Evolutionary conservation across 2,888 invertebrate species (phyloP).

Genomic region (Eutolmus rufibarbis): DNA sequence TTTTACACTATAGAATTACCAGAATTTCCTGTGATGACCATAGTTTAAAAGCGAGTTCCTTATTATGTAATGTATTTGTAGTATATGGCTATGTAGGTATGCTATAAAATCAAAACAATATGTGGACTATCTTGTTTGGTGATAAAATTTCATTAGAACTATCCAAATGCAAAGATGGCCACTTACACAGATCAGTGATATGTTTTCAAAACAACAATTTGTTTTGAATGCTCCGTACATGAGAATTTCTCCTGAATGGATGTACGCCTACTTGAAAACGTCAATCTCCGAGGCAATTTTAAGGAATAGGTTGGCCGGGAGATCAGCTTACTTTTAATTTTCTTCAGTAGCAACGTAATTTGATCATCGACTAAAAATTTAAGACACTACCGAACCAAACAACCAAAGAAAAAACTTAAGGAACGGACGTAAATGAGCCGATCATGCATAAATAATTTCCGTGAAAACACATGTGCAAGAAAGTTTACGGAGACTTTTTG

Average conservation of each 20-base stretch:
- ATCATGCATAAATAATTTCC: constrained; percentile 31
- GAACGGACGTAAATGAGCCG: constrained; percentile 20
- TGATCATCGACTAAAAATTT: neutral
- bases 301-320: neutral
- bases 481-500: constrained; percentile 22
- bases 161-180: neutral
- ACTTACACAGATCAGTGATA: neutral
- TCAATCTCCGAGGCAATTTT: neutral
- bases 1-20: too few species aligned
- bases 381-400: neutral
- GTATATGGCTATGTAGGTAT: too few species aligned
- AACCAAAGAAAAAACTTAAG: neutral
- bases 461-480: constrained; percentile 26
- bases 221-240: neutral
- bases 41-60: too few species aligned
- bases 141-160: neutral
- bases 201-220: neutral
- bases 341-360: constrained; percentile 28
- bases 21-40: too few species aligned
- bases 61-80: too few species aligned
- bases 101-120: too few species aligned
- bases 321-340: constrained; percentile 23
- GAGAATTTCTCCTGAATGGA: neutral
- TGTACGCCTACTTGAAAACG: neutral
- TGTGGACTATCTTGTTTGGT: too few species aligned